phyloP scores from a whole-genome alignment of 2,797 vertebrate genomes.

The Sebastiscus tertius region DNA sequence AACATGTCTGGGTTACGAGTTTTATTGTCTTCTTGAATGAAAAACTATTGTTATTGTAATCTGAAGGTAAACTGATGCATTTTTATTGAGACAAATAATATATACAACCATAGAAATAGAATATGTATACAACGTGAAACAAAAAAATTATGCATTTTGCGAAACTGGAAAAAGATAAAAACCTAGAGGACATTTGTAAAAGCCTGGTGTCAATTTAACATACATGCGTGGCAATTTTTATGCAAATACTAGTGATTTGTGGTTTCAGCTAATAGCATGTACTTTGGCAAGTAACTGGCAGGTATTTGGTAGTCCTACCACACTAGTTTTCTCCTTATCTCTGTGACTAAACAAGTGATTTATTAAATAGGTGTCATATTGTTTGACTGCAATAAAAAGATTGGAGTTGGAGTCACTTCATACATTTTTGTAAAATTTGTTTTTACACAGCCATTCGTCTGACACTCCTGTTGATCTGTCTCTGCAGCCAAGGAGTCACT shows the following conservation, averaged over 20 bases:
- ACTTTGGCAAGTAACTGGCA: not conserved
- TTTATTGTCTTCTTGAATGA: not conserved
- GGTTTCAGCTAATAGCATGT: not conserved
- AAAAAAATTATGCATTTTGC: fast-evolving
- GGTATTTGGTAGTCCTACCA: not conserved
- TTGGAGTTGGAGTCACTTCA: not conserved
- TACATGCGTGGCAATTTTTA: not conserved
- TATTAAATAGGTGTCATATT: not conserved
- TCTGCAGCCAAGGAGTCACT: slow-evolving; percentile 75
- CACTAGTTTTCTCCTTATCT: not conserved
- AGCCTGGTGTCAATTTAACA: fast-evolving
- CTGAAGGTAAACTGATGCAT: not conserved
- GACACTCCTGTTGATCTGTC: slow-evolving; percentile 83
- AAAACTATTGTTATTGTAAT: not conserved
- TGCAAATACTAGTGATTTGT: not conserved
- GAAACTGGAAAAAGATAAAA: not conserved
- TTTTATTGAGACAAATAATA: no score
- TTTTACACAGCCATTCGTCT: slow-evolving; percentile 48
- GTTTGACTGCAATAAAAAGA: not conserved
- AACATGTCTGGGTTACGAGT: not conserved
- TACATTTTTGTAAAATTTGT: no score
- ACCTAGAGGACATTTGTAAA: not conserved
- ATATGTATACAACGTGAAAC: no score
- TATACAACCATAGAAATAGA: no score
- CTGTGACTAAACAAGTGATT: not conserved